phyloP scores from a whole-genome alignment of 2,113 vertebrate species.

The Lipophrys pholis region DNA sequence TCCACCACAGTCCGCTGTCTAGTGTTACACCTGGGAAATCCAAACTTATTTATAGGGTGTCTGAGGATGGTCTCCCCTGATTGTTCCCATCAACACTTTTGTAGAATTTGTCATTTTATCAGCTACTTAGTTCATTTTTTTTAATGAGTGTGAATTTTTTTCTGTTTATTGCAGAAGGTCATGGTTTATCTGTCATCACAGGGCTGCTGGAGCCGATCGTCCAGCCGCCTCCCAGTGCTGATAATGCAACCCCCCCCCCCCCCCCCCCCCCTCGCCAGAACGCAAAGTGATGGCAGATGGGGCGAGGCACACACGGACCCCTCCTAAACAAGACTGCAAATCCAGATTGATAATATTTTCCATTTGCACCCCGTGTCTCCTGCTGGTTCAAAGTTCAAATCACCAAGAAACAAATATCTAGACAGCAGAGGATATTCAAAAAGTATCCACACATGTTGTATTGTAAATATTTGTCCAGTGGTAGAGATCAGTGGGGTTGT shows the following conservation, averaged over 20 bases:
- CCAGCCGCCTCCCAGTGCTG: constrained; percentile 41
- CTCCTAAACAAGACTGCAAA: constrained; percentile 46
- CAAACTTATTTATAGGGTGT: background rate
- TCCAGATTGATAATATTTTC: constrained; percentile 64
- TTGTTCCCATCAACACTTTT: background rate
- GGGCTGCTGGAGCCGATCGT: constrained; percentile 30
- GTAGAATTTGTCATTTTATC: background rate
- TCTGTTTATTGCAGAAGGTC: background rate
- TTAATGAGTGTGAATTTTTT: background rate
- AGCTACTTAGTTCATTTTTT: background rate
- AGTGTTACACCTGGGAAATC: constrained; percentile 28
- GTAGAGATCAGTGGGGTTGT: too few species aligned
- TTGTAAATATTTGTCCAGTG: too few species aligned
- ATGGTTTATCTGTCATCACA: constrained; percentile 7
- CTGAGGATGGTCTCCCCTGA: background rate
- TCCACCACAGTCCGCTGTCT: background rate
- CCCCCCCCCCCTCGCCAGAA: constrained; percentile 12
- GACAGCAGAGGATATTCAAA: too few species aligned
- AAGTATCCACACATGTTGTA: too few species aligned
- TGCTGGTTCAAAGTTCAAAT: constrained; percentile 6
- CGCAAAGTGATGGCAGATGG: constrained; percentile 69
- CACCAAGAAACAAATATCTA: too few species aligned
- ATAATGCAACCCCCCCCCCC: constrained; percentile 24
- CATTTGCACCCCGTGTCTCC: constrained; percentile 47
- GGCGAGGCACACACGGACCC: constrained; percentile 34